Evolutionary conservation across 2,113 vertebrate genomes (phyloP).

Genomic region (Psilopsiagon aymara): DNA sequence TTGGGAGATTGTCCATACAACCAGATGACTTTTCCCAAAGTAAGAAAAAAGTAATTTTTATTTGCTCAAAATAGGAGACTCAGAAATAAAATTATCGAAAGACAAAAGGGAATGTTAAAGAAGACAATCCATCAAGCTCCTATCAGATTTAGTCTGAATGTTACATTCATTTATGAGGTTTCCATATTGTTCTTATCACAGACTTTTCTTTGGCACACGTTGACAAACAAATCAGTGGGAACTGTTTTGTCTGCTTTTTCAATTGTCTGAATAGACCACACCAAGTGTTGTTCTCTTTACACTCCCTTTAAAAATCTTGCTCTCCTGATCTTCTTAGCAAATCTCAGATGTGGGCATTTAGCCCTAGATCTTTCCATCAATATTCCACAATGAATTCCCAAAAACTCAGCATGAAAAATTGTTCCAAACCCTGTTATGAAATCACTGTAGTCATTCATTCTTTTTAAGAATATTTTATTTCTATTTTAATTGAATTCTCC

Average conservation of each 20-base stretch:
- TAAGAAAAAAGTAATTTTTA: background rate
- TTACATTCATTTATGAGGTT: background rate
- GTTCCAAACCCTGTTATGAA: background rate
- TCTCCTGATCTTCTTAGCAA: background rate
- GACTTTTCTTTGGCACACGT: background rate
- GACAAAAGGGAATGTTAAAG: background rate
- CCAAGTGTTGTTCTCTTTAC: background rate
- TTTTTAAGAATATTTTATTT: background rate
- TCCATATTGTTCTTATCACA: background rate
- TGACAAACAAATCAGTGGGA: background rate
- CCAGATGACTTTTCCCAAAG: rapidly evolving
- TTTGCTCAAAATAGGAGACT: background rate
- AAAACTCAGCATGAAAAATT: background rate
- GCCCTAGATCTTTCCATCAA: background rate
- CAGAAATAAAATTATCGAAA: background rate
- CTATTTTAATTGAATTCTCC: background rate
- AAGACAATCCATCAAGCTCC: background rate
- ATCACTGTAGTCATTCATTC: background rate
- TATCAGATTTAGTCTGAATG: background rate
- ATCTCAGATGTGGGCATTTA: background rate
- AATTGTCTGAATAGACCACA: background rate
- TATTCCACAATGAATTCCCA: background rate
- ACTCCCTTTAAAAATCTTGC: background rate
- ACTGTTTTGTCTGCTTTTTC: background rate
- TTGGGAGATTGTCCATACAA: background rate